Percentiles rank a stretch among this genome's conserved stretches.
Conservation (phyloP, 2,797 vertebrate genomes). For the Anguilla anguilla region DNA sequence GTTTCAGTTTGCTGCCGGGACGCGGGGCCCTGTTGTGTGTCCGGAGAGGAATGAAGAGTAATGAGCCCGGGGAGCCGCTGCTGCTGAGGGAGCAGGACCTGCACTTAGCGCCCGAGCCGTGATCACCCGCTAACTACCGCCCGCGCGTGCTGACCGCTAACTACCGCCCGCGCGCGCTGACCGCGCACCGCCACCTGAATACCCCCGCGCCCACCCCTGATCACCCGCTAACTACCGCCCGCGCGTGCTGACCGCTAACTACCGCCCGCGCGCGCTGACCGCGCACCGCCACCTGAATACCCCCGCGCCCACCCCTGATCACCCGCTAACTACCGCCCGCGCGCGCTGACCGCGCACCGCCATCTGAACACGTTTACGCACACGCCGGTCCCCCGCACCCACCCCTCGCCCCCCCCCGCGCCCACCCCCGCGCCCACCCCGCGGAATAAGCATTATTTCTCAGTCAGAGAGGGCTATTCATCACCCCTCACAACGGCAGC, state of each 20-base stretch:
- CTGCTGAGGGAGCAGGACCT: slow-evolving; percentile 71
- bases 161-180: slow-evolving; percentile 40
- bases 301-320: slow-evolving; percentile 52
- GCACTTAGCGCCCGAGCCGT: slow-evolving; percentile 50
- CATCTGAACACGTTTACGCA: too few species aligned
- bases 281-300: too few species aligned
- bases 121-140: slow-evolving; percentile 57
- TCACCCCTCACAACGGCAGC: slow-evolving; percentile 62
- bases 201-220: slow-evolving; percentile 51
- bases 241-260: slow-evolving; percentile 47
- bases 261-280: slow-evolving; percentile 36
- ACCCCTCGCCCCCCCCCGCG: background rate
- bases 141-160: slow-evolving; percentile 47
- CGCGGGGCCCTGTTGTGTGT: slow-evolving; percentile 73
- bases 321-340: slow-evolving; percentile 55
- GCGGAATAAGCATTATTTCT: slow-evolving; percentile 67
- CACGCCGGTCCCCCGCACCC: too few species aligned
- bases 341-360: background rate
- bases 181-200: too few species aligned
- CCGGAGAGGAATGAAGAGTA: slow-evolving; percentile 79
- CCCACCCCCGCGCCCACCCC: slow-evolving; percentile 60
- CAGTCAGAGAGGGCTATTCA: slow-evolving; percentile 59
- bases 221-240: slow-evolving; percentile 57
- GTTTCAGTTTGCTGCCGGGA: slow-evolving; percentile 80
- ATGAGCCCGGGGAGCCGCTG: slow-evolving; percentile 67